These are phyloP conservation scores for Plumapathes pennacea DNA, from an alignment of 92 coral and sea anemone genomes.

Conservation along the genomic window DNA sequence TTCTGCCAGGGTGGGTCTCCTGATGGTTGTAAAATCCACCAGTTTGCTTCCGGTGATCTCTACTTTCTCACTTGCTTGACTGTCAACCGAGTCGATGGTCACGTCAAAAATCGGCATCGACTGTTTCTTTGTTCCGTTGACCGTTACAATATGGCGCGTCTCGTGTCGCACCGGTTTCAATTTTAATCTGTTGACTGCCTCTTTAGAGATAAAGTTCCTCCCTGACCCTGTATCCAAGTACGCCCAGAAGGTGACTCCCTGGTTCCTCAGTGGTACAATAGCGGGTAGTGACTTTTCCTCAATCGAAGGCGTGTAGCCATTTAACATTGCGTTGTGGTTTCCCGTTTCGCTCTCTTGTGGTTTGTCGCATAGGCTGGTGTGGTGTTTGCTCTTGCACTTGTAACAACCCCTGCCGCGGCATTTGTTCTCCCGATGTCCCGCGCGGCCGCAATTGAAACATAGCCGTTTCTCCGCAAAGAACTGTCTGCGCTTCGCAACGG, in stretches of 20 bases:
- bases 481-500: constrained; percentile 14
- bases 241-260: constrained; percentile 45
- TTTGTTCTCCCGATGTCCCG: constrained; percentile 23
- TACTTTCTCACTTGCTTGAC: constrained; percentile 21
- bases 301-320: constrained; percentile 7
- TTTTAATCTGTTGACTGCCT: constrained; percentile 29
- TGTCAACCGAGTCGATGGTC: constrained; percentile 31
- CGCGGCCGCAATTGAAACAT: constrained; percentile 50
- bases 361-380: constrained; percentile 50
- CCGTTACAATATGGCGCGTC: constrained; percentile 45
- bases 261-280: constrained; percentile 44
- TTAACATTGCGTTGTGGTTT: neutral
- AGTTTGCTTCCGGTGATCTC: constrained; percentile 51
- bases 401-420: constrained; percentile 44
- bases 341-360: neutral
- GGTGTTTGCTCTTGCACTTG: constrained; percentile 48
- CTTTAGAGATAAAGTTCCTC: constrained; percentile 49
- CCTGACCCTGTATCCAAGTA: constrained; percentile 63
- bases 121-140: constrained; percentile 46
- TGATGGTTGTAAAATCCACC: constrained; percentile 48
- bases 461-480: constrained; percentile 36
- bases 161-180: constrained; percentile 41
- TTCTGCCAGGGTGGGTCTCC: constrained; percentile 20
- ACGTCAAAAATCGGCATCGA: constrained; percentile 49
- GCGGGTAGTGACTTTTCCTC: constrained; percentile 46